Base-by-base conservation (phyloP, 2,797 vertebrate genomes). In the Galaxias olidus region DNA sequence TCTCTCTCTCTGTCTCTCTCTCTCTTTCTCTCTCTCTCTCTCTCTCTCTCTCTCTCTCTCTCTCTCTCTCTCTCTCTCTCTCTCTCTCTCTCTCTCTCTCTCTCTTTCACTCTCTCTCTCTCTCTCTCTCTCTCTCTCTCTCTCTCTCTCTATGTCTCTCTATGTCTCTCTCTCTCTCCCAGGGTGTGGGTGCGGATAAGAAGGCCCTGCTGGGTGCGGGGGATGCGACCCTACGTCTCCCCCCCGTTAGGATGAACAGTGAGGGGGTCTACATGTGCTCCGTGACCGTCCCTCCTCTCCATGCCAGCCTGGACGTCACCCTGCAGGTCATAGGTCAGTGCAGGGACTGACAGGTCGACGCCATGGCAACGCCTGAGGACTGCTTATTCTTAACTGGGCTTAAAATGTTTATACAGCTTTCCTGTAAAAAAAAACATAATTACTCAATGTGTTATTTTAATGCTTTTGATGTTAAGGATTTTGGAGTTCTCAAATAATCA, bases 251-350 rank as follows among this genome's bases (percentile, higher is more conserved):
- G 48, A 47, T 86, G 14, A 57, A 15, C 60, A 90, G 72, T 0
- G 88, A 90, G 65, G 93, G 91, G 10, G 76, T 58, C 0, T 93
- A 89, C 64, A 20, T 65, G 0, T 93, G 94, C 67, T 83, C 84
- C 0, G 80, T 91, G 46, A 63, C 75, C 0, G 83, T 89, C 60
- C 75, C 60, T 18, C 89, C 91, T 0, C 87, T 94, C 8, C 69
- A 69, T 0, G 58, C 10, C 44, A 90, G 55, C 45, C 70, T 84
- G 14, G 75, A 87, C 8, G 56, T 91, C 7, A 64, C 19, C 50
- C 78, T 95, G 62, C 74, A 74, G 0, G 75, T 92, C 20, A 64
- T 87, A 79, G 93, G 93, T 93, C 69, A 86, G 74, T 40, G 10
- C 17, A 57, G 18, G 4, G 20, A 5, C 15, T 44, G 1, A 40